Base-by-base conservation (phyloP, 2,797 vertebrate species). In the Chrysocyon brachyurus region DNA sequence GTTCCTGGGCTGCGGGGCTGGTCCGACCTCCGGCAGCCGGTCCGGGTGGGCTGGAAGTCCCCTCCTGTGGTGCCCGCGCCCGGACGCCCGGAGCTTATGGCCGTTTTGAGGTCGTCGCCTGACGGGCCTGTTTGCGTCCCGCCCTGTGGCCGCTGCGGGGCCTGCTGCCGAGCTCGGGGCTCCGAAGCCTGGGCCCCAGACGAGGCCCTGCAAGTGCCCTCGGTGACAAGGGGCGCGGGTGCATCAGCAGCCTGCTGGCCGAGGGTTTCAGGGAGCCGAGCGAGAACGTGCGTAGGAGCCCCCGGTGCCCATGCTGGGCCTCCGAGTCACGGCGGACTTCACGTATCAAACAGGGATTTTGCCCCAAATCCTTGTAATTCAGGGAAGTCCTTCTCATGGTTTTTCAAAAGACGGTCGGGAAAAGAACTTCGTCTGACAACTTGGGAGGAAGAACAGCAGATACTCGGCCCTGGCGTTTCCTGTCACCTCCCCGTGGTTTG, bases 201-300 rank as follows among this genome's bases (percentile, higher is more conserved):
- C 8, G 40, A 0, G 40, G 72, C 72, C 16, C 40, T 8, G 2
- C 40, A 15, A 26, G 12, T 40, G 24, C 36, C 72, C 40, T 73
- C 22, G 7, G 36, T 28, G 9, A 15, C 31, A 56, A 54, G 26
- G 24, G 17, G 21, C n/a, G 15, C 17, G 26, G 24, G 3, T 0
- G 19, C 33, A 22, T 15, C 28, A 56, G 3, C 54, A 12, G 36
- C 19, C 0, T 24, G 11, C 22, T 40, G 40, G 40, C 40, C 40
- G 40, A 7, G 40, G 40, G 1, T 8, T 46, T 1, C 40, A 8
- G 40, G 40, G 40, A n/a, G 15, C 11, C 2, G 12, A 31, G 4
- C 10, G 26, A 24, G 17, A 16, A 22, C 8, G 5, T 7, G 0
- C 0, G 6, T 6, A 4, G 1, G 19, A 4, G n/a, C 28, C 82